phyloP scores from a whole-genome alignment of 2,888 invertebrate species.

The Bellardia bayeri region DNA sequence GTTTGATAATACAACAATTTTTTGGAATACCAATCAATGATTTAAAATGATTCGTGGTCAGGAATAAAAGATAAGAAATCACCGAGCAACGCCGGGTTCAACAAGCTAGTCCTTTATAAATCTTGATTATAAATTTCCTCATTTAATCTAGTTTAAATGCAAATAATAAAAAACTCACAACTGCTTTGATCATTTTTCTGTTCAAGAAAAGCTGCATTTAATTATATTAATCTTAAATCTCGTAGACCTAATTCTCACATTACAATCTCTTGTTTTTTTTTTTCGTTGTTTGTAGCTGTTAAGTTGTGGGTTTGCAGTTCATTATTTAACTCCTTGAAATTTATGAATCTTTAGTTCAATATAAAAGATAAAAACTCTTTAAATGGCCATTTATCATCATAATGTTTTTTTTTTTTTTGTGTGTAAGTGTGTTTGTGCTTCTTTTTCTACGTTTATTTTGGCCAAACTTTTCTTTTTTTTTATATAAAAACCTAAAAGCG shows the following conservation, averaged over 20 bases:
- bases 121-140: constrained; percentile 36
- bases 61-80: too few species aligned
- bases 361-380: constrained; percentile 67
- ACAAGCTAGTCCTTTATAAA: not conserved
- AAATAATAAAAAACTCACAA: constrained; percentile 1
- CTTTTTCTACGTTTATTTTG: not conserved
- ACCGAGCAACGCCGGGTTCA: too few species aligned
- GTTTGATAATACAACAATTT: too few species aligned
- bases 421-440: too few species aligned
- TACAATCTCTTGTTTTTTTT: constrained; percentile 49
- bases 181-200: constrained; percentile 49
- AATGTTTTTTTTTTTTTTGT: not conserved
- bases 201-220: not conserved
- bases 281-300: not conserved
- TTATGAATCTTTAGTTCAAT: constrained; percentile 68
- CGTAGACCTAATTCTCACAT: constrained; percentile 51
- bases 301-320: constrained; percentile 28
- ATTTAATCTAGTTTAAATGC: constrained; percentile 37
- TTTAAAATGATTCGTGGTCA: too few species aligned
- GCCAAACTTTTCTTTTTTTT: constrained; percentile 50
- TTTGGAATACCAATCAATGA: too few species aligned
- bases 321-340: constrained; percentile 58
- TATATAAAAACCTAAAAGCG: constrained; percentile 37
- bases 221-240: constrained; percentile 33
- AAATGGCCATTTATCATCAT: constrained; percentile 73